Evolutionary conservation across 2,797 vertebrate genomes (phyloP).

Genomic region (Gallinago solitaria): DNA sequence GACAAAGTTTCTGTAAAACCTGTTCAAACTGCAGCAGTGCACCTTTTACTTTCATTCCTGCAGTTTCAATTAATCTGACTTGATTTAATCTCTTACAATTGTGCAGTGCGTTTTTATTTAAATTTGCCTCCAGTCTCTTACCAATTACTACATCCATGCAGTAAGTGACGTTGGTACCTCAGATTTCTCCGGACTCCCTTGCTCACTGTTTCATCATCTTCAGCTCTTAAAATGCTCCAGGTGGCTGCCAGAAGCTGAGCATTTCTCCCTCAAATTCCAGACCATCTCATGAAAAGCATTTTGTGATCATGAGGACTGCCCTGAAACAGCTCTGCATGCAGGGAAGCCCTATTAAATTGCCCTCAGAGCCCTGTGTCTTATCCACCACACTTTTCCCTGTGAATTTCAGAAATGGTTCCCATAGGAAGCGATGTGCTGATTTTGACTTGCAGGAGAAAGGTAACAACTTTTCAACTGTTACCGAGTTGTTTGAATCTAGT

Average conservation of each 20-base stretch:
- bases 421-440: background rate
- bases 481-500: background rate
- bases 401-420: background rate
- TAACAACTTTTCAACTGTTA: background rate
- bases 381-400: background rate
- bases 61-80: background rate
- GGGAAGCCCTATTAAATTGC: background rate
- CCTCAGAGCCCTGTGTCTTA: background rate
- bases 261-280: background rate
- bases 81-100: conserved; percentile 30
- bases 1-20: background rate
- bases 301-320: background rate
- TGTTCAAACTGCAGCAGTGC: background rate
- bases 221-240: background rate
- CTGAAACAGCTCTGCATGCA: fast-evolving
- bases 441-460: background rate
- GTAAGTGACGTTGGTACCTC: background rate
- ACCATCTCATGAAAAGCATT: fast-evolving
- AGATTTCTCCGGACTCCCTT: background rate
- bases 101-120: background rate
- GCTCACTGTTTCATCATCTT: background rate
- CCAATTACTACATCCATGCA: background rate
- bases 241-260: background rate
- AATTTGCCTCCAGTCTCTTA: conserved; percentile 9
- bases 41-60: background rate